These are phyloP conservation scores for Zaprionus davidi DNA, from an alignment of 1,140 invertebrate genomes.

Conservation along the genomic window DNA sequence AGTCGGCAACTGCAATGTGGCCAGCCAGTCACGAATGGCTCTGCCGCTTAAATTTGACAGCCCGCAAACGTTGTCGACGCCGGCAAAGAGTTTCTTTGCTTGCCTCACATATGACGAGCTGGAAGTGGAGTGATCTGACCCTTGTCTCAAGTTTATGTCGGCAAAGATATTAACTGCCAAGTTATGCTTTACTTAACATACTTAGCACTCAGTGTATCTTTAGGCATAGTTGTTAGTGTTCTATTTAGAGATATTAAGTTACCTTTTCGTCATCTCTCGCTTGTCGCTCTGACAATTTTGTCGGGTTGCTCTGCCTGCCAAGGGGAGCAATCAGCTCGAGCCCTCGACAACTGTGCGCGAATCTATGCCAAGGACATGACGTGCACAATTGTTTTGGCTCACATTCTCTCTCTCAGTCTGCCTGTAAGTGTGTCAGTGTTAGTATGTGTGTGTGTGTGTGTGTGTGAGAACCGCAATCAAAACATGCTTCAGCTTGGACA, in stretches of 20 bases:
- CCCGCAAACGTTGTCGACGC: conserved; percentile 32
- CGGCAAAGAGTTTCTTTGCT: background rate
- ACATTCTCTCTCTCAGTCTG: conserved; percentile 3
- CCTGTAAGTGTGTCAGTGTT: conserved; percentile 10
- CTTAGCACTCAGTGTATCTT: background rate
- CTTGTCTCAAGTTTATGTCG: too few species aligned
- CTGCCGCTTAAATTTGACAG: conserved; percentile 35
- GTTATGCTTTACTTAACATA: background rate
- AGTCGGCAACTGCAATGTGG: conserved; percentile 11
- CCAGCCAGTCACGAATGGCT: conserved; percentile 1
- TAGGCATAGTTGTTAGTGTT: too few species aligned
- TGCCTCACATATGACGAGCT: background rate
- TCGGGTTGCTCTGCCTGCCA: conserved; percentile 47
- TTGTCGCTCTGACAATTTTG: conserved; percentile 12
- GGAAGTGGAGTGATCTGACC: conserved; percentile 1
- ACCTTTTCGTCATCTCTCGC: conserved; percentile 6
- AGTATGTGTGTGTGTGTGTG: background rate
- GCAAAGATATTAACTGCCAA: background rate
- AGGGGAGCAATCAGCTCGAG: conserved; percentile 70
- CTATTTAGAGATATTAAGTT: background rate
- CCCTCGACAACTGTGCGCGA: conserved; percentile 29
- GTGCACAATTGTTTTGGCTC: conserved; percentile 61
- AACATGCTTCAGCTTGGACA: conserved; percentile 51
- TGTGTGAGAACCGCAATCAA: conserved; percentile 5
- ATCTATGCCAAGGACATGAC: conserved; percentile 76